Evolutionary conservation across 2,113 vertebrate species (phyloP).

Genomic region (Pseudorhombus dupliciocellatus): DNA sequence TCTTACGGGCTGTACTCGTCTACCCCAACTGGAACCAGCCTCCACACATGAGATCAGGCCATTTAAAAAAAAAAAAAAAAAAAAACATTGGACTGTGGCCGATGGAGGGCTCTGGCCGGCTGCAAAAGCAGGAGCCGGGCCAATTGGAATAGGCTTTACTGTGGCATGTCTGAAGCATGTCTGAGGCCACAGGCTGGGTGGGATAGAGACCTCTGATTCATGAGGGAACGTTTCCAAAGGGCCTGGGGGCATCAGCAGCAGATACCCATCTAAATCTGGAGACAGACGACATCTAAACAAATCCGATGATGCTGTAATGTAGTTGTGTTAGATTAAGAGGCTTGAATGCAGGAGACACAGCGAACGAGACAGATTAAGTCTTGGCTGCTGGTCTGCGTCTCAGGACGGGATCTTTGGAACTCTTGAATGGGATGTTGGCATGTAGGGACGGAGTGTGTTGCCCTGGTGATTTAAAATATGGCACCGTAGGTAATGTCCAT

Average conservation of each 20-base stretch:
- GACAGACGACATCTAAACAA: constrained; percentile 67
- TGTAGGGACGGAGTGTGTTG: background rate
- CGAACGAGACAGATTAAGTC: constrained; percentile 37
- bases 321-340: constrained; percentile 25
- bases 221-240: constrained; percentile 34
- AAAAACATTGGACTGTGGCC: constrained; percentile 45
- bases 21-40: constrained; percentile 71
- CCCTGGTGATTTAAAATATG: background rate
- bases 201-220: constrained; percentile 52
- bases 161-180: constrained; percentile 31
- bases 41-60: constrained; percentile 56
- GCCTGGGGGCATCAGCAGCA: constrained; percentile 34
- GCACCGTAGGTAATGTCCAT: background rate
- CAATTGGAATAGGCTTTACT: constrained; percentile 22
- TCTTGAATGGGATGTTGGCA: constrained; percentile 25
- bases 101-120: constrained; percentile 30
- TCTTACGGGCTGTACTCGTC: constrained; percentile 73
- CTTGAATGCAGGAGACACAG: constrained; percentile 15
- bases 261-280: constrained; percentile 69
- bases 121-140: background rate
- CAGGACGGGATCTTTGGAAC: constrained; percentile 24
- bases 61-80: constrained; percentile 43
- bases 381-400: constrained; percentile 33
- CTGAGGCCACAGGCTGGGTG: constrained; percentile 25
- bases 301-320: constrained; percentile 37